These are phyloP conservation scores for Amyelois transitella DNA, from an alignment of 1,140 invertebrate genomes.

Conservation along the genomic window DNA sequence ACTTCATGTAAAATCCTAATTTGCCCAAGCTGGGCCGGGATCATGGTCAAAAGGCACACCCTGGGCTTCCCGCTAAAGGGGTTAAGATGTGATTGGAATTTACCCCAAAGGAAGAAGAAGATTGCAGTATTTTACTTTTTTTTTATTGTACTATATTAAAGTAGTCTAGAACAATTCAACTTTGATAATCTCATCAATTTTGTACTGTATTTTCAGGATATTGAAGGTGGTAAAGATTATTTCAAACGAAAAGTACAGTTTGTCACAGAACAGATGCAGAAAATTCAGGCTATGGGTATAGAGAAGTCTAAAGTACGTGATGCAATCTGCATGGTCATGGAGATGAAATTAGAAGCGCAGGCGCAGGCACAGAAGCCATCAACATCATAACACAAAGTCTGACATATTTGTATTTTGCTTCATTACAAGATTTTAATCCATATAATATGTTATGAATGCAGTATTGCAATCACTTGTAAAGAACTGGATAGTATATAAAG, in stretches of 20 bases:
- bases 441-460: not conserved
- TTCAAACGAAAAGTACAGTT: conserved; percentile 93
- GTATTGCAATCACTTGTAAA: not conserved
- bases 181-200: conserved; percentile 1
- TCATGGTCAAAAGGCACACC: too few relatives aligned
- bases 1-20: too few relatives aligned
- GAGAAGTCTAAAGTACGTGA: conserved; percentile 92
- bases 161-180: too few relatives aligned
- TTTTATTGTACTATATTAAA: too few relatives aligned
- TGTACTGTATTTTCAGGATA: conserved; percentile 75
- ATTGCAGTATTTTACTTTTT: too few relatives aligned
- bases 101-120: too few relatives aligned
- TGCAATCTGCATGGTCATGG: conserved; percentile 82
- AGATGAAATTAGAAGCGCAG: conserved; percentile 77
- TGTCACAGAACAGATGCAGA: conserved; percentile 95
- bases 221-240: conserved; percentile 90
- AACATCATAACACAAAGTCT: conserved; percentile 52
- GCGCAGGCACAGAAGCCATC: conserved; percentile 47
- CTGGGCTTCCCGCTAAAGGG: too few relatives aligned
- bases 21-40: too few relatives aligned
- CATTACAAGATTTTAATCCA: not conserved
- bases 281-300: conserved; percentile 88
- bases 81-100: too few relatives aligned
- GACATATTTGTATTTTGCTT: not conserved
- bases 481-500: not conserved